Conservation (phyloP, 2,113 vertebrate genomes). For the Spheniscus mendiculus region DNA sequence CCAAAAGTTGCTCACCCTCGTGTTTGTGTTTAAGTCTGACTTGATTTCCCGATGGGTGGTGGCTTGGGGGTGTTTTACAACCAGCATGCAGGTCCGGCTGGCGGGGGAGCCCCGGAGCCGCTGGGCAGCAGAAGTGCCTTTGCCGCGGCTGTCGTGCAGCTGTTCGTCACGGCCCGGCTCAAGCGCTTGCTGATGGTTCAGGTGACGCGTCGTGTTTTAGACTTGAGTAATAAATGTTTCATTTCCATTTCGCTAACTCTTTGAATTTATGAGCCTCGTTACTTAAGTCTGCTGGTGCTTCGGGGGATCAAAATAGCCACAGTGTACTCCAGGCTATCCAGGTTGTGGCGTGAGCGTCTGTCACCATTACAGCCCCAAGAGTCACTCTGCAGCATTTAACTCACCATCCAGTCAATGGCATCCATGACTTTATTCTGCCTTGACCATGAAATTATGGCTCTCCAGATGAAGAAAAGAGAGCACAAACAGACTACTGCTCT, state of each 20-base stretch:
- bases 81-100: fast-evolving
- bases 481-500: neutral
- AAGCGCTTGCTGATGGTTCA: neutral
- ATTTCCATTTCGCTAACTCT: neutral
- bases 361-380: neutral
- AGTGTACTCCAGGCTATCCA: neutral
- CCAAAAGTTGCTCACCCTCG: neutral
- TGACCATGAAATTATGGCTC: neutral
- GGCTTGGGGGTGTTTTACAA: neutral
- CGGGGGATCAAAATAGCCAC: neutral
- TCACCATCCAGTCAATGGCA: neutral
- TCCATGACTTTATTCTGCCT: neutral
- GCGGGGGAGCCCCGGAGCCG: fast-evolving
- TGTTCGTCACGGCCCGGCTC: fast-evolving
- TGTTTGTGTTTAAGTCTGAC: neutral
- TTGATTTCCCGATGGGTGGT: fast-evolving
- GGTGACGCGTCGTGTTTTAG: fast-evolving
- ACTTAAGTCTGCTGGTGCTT: neutral
- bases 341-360: neutral
- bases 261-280: neutral
- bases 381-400: neutral
- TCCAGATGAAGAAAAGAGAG: neutral
- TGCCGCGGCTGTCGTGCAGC: neutral
- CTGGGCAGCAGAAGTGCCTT: neutral
- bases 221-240: neutral